Evolutionary conservation across 2,888 invertebrate genomes (phyloP), one percentile per base, ranked within the genome.

Genomic region (Neria commutata): DNA sequence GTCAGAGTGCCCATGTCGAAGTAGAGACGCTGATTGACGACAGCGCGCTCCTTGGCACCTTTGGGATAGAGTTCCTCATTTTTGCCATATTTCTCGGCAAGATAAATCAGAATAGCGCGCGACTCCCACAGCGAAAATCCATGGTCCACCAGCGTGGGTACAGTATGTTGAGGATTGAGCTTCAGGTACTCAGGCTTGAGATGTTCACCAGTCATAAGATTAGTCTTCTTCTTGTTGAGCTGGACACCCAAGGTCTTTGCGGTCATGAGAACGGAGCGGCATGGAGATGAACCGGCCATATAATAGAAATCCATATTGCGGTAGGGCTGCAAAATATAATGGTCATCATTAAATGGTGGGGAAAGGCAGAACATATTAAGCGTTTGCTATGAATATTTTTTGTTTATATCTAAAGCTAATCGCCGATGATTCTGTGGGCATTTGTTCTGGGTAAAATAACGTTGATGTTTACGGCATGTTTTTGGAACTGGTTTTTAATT

Each of bases 91-190:
- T 90, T 89, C 79, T 88, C 88, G 19, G 85, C 89, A 73, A 94
- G 84, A 81, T 94, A 94, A 0, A 86, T 83, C 79, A 89, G 85
- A 76, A 93, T 92, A 60, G 91, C 89, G 47, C 91, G 89, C 52
- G 92, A 92, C 83, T 94, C 94, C 86, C 89, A 90, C 54, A 94
- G 78, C 23, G 86, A 80, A 73, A 92, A 88, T 1, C 91, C 92
- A 70, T 90, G 88, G 80, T 94, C 94, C 53, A 89, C 88, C 48
- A 94, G 79, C 0, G 92, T 91, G 1, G 94, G 94, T 58, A 94
- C 85, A 33, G 88, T 88, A 78, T 92, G 93, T 80, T 92, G 91
- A 1, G 91, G 91, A 79, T 91, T 92, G 17, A 92, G 78, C 84
- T 88, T 88, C 37, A 89, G 2, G 70, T 84, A 90, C 71, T 89